Base-by-base conservation (phyloP, 2,888 invertebrate genomes). In the Drosophila maculinotata region DNA sequence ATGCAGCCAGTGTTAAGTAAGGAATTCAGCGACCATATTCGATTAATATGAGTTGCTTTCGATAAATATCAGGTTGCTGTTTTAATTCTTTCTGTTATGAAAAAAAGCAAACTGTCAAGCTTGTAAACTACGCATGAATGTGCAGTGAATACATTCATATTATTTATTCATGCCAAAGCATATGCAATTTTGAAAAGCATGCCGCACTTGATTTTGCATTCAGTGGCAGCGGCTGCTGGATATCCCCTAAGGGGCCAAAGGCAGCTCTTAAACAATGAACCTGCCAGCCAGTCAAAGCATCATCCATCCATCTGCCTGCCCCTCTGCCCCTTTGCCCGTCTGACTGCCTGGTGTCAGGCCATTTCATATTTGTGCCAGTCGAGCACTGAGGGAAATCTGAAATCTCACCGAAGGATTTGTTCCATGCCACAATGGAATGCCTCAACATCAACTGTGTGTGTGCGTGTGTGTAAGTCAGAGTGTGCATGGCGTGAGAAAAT, bases 161-260 rank as follows among this genome's bases (percentile, higher is more conserved):
- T 54, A 75, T 60, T 68, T 54, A 72, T 72, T 59, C 60, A 75
- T 68, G 76, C 41, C 54, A 6, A 14, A 60, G 36, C 53, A 57
- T 56, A 45, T 76, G 20, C 52, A 68, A 54, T 67, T 52, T 58
- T 72, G 41, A 71, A 71, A 49, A 51, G 57, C 38, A 39, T 31
- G 38, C 42, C 23, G 14, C 49, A 48, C 51, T 60, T 59, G 45
- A 53, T 67, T 59, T 48, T 44, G 12, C 45, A 56, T 59, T 41
- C 53, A 45, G 25, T 33, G 39, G 35, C 45, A 39, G 35, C 15
- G 35, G 7, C 38, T 44, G 51, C 15, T 39, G 66, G 30, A 31
- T 49, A 72, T 72, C 54, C 54, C 35, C 15, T 23, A 20, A 20
- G 49, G 26, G 62, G 28, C 23, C 26, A 36, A 20, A 38, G 39